These are phyloP conservation scores for Bungarus multicinctus DNA, from an alignment of 2,113 vertebrate genomes.

Conservation along the genomic window DNA sequence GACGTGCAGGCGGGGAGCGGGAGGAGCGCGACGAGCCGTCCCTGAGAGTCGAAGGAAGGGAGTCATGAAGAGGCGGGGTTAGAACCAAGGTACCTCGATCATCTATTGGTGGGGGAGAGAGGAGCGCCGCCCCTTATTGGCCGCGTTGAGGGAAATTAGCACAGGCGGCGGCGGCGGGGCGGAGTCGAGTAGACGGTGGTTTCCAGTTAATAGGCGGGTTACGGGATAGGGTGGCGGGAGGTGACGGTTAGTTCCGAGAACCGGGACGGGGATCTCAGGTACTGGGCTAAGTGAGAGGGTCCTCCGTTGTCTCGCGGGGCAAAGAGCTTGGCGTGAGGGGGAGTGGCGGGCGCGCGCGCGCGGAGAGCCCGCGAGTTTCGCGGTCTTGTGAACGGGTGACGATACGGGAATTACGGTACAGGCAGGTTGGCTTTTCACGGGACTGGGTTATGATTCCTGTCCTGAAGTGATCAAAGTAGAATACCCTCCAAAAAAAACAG, in stretches of 20 bases:
- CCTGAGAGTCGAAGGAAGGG: accelerated
- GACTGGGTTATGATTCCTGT: too few species aligned
- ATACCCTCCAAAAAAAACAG: too few species aligned
- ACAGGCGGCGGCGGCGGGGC: not conserved
- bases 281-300: not conserved
- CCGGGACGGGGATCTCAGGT: not conserved
- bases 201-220: constrained; percentile 17
- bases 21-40: not conserved
- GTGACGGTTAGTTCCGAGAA: accelerated
- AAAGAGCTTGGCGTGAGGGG: not conserved
- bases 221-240: not conserved
- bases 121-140: not conserved
- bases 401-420: not conserved
- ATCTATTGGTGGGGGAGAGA: not conserved
- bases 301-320: accelerated
- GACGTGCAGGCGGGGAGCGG: not conserved
- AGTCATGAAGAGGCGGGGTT: not conserved
- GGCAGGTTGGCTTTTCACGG: not conserved
- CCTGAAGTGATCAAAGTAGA: not conserved
- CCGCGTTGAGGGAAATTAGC: not conserved
- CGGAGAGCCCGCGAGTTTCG: not conserved
- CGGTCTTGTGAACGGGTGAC: not conserved
- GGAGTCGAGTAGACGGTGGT: not conserved
- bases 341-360: accelerated
- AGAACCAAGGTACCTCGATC: not conserved